Base-by-base conservation (phyloP, 2,888 invertebrate genomes). In the Baccha elongata region DNA sequence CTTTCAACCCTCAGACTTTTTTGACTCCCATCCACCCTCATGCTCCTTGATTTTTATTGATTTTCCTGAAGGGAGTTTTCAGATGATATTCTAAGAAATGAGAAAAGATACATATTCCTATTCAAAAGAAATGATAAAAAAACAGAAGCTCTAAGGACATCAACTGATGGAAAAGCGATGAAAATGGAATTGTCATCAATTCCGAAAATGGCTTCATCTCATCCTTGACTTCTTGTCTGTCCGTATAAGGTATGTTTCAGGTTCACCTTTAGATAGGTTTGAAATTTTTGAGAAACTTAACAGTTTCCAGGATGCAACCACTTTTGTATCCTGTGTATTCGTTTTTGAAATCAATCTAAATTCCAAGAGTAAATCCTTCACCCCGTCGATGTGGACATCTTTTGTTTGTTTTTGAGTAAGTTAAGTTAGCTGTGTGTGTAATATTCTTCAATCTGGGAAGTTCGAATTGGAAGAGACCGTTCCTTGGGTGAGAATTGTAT, bases 231-330 rank as follows among this genome's bases (percentile, higher is more conserved):
- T 5, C 15, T 17, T 17, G 11, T 11, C 3, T 35, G 17, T 55
- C 15, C 8, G 7, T 5, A 40, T 6, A 40, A 10, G n/a, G 15
- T 13, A 65, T 52, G 60, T 26, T 4, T 6, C 26, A n/a, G n/a
- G n/a, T n/a, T n/a, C 26, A 26, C 6, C 29, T n/a, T n/a, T n/a
- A n/a, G n/a, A 32, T 8, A 8, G 29, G 29, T 32, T 32, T 8
- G 7, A 4, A 32, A 32, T 7, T 32, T 32, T 8, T 32, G 19
- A 17, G 11, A 67, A 44, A 67, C 40, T 67, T 79, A 53, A 67
- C 37, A 42, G 50, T 35, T 55, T 79, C 55, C 53, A 62, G 35
- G 32, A 23, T 62, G 65, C 75, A 69, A 75, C 74, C 80, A 75
- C 15, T 35, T n/a, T 64, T 40, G 8, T 50, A 74, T 65, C 65